phyloP scores from a whole-genome alignment of 1,140 invertebrate species.

The Uloborus diversus region DNA sequence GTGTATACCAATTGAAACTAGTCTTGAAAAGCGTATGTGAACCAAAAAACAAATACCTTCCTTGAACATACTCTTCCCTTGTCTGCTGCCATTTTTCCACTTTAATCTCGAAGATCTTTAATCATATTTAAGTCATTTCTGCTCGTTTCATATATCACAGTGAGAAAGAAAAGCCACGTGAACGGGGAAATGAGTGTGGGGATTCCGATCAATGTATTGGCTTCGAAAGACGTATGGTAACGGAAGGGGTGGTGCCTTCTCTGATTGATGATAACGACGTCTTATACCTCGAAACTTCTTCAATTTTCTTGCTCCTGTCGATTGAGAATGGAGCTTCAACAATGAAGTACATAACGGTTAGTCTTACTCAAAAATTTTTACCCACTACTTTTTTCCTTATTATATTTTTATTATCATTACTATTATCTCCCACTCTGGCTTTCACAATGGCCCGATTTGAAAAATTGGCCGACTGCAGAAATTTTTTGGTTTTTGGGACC shows the following conservation, averaged over 20 bases:
- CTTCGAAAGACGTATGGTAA: slow-evolving; percentile 32
- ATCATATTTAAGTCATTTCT: slow-evolving; percentile 30
- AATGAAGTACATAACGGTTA: slow-evolving; percentile 44
- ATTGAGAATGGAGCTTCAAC: slow-evolving; percentile 28
- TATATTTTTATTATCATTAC: slow-evolving; percentile 53
- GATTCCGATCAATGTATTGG: slow-evolving; percentile 22
- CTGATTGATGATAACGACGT: slow-evolving; percentile 53
- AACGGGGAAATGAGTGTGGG: not conserved
- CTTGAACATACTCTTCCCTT: too few relatives aligned
- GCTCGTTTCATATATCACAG: slow-evolving; percentile 10
- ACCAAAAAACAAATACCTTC: too few relatives aligned
- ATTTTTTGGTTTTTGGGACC: slow-evolving; percentile 23
- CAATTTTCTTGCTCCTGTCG: slow-evolving; percentile 48
- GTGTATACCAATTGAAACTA: too few relatives aligned
- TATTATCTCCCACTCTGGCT: slow-evolving; percentile 27
- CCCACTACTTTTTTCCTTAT: slow-evolving; percentile 12
- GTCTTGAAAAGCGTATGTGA: too few relatives aligned
- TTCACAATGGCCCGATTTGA: slow-evolving; percentile 15
- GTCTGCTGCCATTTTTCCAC: too few relatives aligned
- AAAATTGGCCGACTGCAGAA: slow-evolving; percentile 24
- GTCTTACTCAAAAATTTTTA: slow-evolving; percentile 55
- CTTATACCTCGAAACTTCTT: slow-evolving; percentile 44
- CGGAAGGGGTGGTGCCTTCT: not conserved
- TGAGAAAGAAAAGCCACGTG: slow-evolving; percentile 25
- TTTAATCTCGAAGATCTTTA: slow-evolving; percentile 15